phyloP scores from a whole-genome alignment of 1,140 invertebrate species.

The Zaprionus ornatus region DNA sequence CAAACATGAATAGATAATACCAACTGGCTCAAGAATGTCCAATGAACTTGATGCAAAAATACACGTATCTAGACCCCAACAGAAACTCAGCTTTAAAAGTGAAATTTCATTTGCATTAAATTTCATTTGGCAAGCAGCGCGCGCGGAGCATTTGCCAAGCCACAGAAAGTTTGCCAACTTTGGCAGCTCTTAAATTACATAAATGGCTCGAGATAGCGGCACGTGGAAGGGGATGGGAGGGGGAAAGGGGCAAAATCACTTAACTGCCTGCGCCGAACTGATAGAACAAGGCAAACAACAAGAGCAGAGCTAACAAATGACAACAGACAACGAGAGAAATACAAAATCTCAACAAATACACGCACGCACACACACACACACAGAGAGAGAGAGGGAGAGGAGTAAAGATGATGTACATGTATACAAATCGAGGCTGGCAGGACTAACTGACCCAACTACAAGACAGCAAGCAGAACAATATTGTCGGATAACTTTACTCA shows the following conservation, averaged over 20 bases:
- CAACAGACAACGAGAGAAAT: constrained; percentile 32
- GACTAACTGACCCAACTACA: constrained; percentile 3
- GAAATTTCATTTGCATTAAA: constrained; percentile 15
- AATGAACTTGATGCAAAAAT: not conserved
- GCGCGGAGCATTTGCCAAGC: not conserved
- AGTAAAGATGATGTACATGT: constrained; percentile 3
- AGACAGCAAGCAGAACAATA: not conserved
- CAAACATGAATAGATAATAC: constrained; percentile 28
- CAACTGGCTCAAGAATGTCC: not conserved
- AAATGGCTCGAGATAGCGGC: constrained; percentile 29
- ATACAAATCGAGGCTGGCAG: constrained; percentile 38
- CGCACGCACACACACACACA: not conserved
- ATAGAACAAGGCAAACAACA: constrained; percentile 32
- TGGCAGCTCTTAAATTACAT: constrained; percentile 47
- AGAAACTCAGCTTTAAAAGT: constrained; percentile 6
- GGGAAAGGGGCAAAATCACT: constrained; percentile 45
- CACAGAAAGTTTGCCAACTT: constrained; percentile 21
- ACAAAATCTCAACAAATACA: constrained; percentile 45
- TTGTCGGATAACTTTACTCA: not conserved
- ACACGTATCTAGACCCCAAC: not conserved
- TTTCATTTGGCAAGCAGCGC: constrained; percentile 16
- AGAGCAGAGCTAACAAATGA: constrained; percentile 22
- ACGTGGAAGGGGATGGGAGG: not conserved
- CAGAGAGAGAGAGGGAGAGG: not conserved
- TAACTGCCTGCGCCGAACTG: constrained; percentile 31